Evolutionary conservation across 2,888 invertebrate species (phyloP).

Genomic region (Caenorhabditis japonica): DNA sequence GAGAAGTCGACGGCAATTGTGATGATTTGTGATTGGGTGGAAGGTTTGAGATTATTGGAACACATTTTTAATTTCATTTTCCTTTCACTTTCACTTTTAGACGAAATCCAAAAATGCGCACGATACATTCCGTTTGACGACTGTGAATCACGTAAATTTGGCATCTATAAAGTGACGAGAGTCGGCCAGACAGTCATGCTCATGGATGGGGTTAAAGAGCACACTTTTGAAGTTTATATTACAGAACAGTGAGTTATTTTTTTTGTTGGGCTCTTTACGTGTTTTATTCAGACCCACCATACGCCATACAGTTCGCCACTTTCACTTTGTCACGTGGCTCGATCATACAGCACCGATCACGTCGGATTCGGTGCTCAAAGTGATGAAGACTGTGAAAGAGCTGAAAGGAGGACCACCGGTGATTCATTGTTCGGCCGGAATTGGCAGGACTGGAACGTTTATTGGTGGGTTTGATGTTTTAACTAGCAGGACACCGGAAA

Average conservation of each 20-base stretch:
- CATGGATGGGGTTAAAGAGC: slow-evolving; percentile 23
- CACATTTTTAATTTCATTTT: too few relatives aligned
- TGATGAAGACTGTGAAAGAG: slow-evolving; percentile 33
- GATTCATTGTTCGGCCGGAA: slow-evolving; percentile 67
- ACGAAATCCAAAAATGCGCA: slow-evolving; percentile 22
- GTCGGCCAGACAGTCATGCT: not conserved
- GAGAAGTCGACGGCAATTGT: slow-evolving; percentile 96
- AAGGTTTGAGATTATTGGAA: too few relatives aligned
- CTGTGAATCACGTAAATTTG: not conserved
- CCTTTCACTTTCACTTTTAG: too few relatives aligned
- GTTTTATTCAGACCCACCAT: slow-evolving; percentile 4
- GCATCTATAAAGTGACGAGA: slow-evolving; percentile 13
- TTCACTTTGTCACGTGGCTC: slow-evolving; percentile 54
- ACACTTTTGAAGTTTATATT: slow-evolving; percentile 21
- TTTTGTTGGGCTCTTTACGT: too few relatives aligned
- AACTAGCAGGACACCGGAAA: too few relatives aligned
- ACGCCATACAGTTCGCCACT: slow-evolving; percentile 33
- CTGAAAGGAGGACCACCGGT: slow-evolving; percentile 46
- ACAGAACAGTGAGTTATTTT: not conserved
- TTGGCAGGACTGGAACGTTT: slow-evolving; percentile 59
- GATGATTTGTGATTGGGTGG: slow-evolving; percentile 81
- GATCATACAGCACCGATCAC: slow-evolving; percentile 59
- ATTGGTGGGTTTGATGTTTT: slow-evolving; percentile 34
- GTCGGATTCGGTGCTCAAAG: slow-evolving; percentile 25
- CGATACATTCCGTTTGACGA: slow-evolving; percentile 27